Evolutionary conservation across 1,140 invertebrate species (phyloP).

Genomic region (Uloborus diversus): DNA sequence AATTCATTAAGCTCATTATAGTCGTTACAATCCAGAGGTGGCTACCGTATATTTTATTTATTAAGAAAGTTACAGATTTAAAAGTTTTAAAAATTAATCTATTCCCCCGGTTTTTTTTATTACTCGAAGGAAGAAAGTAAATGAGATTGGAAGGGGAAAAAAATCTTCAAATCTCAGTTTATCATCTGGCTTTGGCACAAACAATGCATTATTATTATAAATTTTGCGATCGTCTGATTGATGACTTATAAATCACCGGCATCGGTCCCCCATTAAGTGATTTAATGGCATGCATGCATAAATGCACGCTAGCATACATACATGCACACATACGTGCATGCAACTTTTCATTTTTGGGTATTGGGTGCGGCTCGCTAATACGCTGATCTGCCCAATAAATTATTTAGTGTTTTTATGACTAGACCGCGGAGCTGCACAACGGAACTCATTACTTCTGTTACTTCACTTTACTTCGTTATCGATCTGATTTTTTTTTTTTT

Average conservation of each 20-base stretch:
- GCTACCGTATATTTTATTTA: slow-evolving; percentile 54
- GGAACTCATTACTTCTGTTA: slow-evolving; percentile 54
- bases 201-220: slow-evolving; percentile 57
- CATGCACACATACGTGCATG: slow-evolving; percentile 18
- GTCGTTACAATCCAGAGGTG: slow-evolving; percentile 27
- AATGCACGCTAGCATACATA: slow-evolving; percentile 27
- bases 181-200: slow-evolving; percentile 52
- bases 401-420: slow-evolving; percentile 56
- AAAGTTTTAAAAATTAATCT: slow-evolving; percentile 53
- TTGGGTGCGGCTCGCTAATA: slow-evolving; percentile 42
- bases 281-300: slow-evolving; percentile 55
- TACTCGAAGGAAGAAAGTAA: slow-evolving; percentile 24
- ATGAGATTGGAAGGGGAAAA: slow-evolving; percentile 25
- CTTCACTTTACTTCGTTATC: slow-evolving; percentile 50
- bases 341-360: slow-evolving; percentile 49
- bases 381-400: slow-evolving; percentile 50
- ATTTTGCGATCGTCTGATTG: slow-evolving; percentile 42
- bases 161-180: slow-evolving; percentile 48
- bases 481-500: slow-evolving; percentile 33
- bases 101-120: slow-evolving; percentile 4
- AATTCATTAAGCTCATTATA: slow-evolving; percentile 56
- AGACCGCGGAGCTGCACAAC: neutral
- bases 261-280: slow-evolving; percentile 49
- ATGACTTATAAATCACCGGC: slow-evolving; percentile 55
- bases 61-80: slow-evolving; percentile 56